Percentiles rank a stretch among this genome's conserved stretches.
phyloP scores from a whole-genome alignment of 2,888 invertebrate genomes.

The Biston stratarius region DNA sequence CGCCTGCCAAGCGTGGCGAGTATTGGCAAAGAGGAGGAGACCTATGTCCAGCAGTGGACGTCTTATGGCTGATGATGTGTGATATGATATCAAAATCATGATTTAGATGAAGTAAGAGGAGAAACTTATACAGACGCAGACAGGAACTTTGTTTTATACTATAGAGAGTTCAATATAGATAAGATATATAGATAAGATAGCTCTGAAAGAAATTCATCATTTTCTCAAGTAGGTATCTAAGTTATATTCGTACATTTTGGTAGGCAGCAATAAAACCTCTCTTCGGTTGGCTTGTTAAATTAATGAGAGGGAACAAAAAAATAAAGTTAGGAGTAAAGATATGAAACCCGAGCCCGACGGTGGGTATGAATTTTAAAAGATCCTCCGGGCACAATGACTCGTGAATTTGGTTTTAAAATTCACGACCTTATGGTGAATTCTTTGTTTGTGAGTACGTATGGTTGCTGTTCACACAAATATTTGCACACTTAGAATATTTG shows the following conservation, averaged over 20 bases:
- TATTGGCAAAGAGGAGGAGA: no score
- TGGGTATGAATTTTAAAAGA: conserved; percentile 47
- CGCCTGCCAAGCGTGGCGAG: no score
- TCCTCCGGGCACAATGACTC: conserved; percentile 42
- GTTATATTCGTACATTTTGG: conserved; percentile 15
- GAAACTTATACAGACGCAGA: no score
- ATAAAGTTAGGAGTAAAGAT: conserved; percentile 40
- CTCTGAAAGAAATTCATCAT: background rate
- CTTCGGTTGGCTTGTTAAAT: conserved; percentile 32
- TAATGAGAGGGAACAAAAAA: conserved; percentile 38
- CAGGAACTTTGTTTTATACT: no score
- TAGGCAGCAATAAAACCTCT: conserved; percentile 26
- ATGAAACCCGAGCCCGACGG: conserved; percentile 31
- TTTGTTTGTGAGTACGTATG: conserved; percentile 10
- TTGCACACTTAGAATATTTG: conserved; percentile 42
- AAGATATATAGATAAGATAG: background rate
- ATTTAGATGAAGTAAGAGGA: no score
- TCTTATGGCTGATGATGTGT: no score
- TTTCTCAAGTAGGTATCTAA: conserved; percentile 10
- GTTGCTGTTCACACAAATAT: conserved; percentile 26
- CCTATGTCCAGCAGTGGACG: no score
- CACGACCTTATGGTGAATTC: conserved; percentile 28
- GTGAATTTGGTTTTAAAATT: conserved; percentile 49
- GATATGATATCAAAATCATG: no score
- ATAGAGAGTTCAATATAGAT: no score